Evolutionary conservation across 2,113 vertebrate genomes (phyloP).

Genomic region (Hydrolagus affinis): DNA sequence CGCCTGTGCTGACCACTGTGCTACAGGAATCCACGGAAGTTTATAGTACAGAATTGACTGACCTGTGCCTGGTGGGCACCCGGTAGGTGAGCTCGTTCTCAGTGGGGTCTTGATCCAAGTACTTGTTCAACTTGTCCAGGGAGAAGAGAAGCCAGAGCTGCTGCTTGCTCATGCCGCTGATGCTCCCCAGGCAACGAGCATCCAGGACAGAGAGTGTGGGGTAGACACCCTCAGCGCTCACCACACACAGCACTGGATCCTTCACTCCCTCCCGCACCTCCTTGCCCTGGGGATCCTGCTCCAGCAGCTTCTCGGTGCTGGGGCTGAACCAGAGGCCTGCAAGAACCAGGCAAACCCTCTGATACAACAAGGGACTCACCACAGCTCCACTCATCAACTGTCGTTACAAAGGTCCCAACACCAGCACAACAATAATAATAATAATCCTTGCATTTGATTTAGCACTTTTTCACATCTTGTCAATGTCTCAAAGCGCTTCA

Average conservation of each 20-base stretch:
- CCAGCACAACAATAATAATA: no score
- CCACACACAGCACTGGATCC: constrained; percentile 55
- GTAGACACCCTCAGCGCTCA: constrained; percentile 59
- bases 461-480: no score
- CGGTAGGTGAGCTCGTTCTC: constrained; percentile 59
- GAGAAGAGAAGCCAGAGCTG: constrained; percentile 77
- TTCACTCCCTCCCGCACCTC: constrained; percentile 31
- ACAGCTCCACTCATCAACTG: no score
- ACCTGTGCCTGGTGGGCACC: constrained; percentile 73
- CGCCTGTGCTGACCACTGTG: no score
- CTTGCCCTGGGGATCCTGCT: background rate
- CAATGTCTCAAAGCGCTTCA: no score
- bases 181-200: constrained; percentile 53
- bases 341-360: no score
- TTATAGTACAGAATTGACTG: background rate
- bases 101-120: constrained; percentile 56
- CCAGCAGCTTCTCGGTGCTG: no score
- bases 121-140: constrained; percentile 68
- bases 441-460: no score
- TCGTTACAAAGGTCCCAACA: no score
- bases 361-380: no score
- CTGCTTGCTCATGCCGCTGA: constrained; percentile 55
- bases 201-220: constrained; percentile 65
- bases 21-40: no score
- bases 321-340: no score